A percentile compares a stretch with the other conserved stretches of the same genome.
phyloP scores from a whole-genome alignment of 2,797 vertebrate species.

The Pseudotriccus pelzelni region DNA sequence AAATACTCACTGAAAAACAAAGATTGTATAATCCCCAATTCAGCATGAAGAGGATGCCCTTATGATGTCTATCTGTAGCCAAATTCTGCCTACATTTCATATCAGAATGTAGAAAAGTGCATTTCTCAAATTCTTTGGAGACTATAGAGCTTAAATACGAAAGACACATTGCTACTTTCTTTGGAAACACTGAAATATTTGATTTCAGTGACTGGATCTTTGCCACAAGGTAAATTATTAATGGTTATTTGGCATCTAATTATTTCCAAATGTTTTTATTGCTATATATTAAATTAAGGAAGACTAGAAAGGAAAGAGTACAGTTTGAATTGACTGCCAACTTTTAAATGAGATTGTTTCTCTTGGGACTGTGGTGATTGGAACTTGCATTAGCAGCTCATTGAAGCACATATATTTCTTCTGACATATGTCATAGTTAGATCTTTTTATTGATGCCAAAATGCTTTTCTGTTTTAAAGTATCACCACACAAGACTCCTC shows the following conservation, averaged over 20 bases:
- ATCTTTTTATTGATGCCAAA: slow-evolving; percentile 21
- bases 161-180: not conserved
- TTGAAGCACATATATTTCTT: slow-evolving; percentile 42
- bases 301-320: not conserved
- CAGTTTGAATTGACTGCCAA: slow-evolving; percentile 44
- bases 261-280: slow-evolving; percentile 49
- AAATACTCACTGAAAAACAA: not conserved
- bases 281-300: slow-evolving; percentile 33
- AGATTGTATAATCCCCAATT: not conserved
- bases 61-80: not conserved
- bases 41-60: not conserved
- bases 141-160: not conserved
- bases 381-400: slow-evolving; percentile 42
- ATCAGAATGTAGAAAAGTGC: not conserved
- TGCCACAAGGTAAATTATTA: slow-evolving; percentile 35
- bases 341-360: slow-evolving; percentile 69
- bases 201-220: not conserved
- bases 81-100: not conserved
- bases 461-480: not conserved
- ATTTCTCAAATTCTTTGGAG: not conserved
- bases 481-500: not conserved
- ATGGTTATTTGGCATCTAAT: slow-evolving; percentile 36
- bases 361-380: slow-evolving; percentile 38
- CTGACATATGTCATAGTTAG: slow-evolving; percentile 12
- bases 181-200: not conserved